A percentile compares a stretch with the other conserved stretches of the same genome.
These are phyloP conservation scores for Bos javanicus DNA, from an alignment of 2,113 vertebrate species.

Conservation along the genomic window DNA sequence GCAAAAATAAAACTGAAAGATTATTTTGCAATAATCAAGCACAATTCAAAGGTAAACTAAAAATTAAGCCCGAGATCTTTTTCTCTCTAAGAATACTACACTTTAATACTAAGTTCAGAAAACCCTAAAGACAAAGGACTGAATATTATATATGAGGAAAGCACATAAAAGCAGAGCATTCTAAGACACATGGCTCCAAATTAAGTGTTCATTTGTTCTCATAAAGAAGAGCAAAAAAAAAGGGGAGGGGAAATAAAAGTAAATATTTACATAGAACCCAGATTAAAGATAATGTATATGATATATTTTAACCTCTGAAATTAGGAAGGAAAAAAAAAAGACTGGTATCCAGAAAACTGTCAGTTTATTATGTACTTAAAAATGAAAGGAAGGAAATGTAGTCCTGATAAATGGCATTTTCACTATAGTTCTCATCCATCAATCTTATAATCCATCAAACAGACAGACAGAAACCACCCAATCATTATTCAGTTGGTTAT, in stretches of 20 bases:
- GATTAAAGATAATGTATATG: not conserved
- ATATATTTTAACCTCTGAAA: not conserved
- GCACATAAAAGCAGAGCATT: not conserved
- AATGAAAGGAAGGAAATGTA: slow-evolving; percentile 47
- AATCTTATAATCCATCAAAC: slow-evolving; percentile 83
- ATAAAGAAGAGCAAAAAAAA: not conserved
- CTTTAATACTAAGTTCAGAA: not conserved
- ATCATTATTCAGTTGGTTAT: slow-evolving; percentile 76
- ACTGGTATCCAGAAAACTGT: slow-evolving; percentile 19
- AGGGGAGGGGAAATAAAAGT: not conserved
- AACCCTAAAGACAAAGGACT: not conserved
- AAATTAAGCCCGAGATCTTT: not conserved
- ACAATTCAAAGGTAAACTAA: not conserved
- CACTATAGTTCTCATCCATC: slow-evolving; percentile 76
- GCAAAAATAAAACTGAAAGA: not conserved
- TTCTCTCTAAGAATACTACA: not conserved
- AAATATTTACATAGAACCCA: slow-evolving; percentile 44
- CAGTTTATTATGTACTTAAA: slow-evolving; percentile 33
- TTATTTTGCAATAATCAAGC: not conserved
- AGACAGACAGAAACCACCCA: slow-evolving; percentile 74
- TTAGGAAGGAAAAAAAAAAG: not conserved
- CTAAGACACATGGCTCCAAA: not conserved
- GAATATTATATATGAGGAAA: not conserved
- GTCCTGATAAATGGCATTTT: slow-evolving; percentile 79
- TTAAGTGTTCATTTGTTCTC: not conserved